Conservation (phyloP, 1,140 invertebrate species). For the Lasaia peninsularis region DNA sequence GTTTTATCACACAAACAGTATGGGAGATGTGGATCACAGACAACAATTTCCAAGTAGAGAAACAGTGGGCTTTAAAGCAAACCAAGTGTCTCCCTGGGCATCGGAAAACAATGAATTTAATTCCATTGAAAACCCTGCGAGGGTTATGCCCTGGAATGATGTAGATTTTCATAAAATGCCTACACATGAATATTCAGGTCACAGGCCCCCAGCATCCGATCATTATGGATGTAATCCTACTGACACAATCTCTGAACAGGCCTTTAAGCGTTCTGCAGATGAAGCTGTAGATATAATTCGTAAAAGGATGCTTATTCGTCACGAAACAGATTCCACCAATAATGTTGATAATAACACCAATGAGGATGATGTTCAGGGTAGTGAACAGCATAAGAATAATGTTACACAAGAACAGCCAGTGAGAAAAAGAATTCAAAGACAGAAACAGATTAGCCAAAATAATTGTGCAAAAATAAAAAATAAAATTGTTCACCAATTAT, state of each 20-base stretch:
- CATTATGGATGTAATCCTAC: constrained; percentile 56
- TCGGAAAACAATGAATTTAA: constrained; percentile 2
- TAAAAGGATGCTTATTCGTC: constrained; percentile 48
- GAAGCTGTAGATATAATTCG: constrained; percentile 68
- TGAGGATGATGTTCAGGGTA: constrained; percentile 20
- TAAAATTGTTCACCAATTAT: constrained; percentile 67
- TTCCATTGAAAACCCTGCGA: not conserved
- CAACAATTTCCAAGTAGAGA: constrained; percentile 29
- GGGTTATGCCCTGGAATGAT: constrained; percentile 23
- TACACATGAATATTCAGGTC: constrained; percentile 43
- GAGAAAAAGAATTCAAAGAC: constrained; percentile 43
- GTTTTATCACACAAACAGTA: constrained; percentile 42
- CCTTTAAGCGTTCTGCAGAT: constrained; percentile 61
- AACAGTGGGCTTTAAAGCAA: constrained; percentile 13
- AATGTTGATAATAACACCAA: constrained; percentile 25
- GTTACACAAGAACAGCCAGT: constrained; percentile 35
- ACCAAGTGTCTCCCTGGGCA: constrained; percentile 30
- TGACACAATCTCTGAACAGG: constrained; percentile 43
- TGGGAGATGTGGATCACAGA: constrained; percentile 58
- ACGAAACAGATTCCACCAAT: constrained; percentile 33
- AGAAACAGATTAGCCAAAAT: constrained; percentile 39
- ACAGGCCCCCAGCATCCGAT: constrained; percentile 64
- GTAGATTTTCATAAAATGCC: constrained; percentile 35
- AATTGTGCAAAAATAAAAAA: constrained; percentile 69
- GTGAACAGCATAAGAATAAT: constrained; percentile 16